Evolutionary conservation across 2,888 invertebrate species (phyloP), one percentile per base, ranked within the genome.

Genomic region (Polymixis lichenea): DNA sequence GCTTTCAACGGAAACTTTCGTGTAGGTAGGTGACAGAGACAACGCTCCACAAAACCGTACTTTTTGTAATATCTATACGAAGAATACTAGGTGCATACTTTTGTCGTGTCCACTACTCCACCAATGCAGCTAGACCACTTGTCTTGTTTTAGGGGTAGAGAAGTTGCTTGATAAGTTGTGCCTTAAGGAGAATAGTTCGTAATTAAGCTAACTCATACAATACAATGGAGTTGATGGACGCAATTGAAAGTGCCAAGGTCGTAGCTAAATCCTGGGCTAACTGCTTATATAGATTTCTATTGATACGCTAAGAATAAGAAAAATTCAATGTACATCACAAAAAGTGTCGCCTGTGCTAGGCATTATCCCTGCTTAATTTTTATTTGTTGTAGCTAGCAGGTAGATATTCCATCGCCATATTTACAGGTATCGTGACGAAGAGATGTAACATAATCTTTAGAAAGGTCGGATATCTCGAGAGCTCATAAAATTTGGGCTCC

Each of bases 381-480:
- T 69, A 51, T 77, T 56, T 19, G 6, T 22, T 43, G n/a, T 28
- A 60, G 22, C 43, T 22, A 70, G 62, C 17, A 77, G 56, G 75
- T 70, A 46, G 28, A 22, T 58, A 56, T 25, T 80, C 32, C 62
- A 19, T 55, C 22, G 56, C 69, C 46, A 65, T 66, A n/a, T 65
- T 69, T 60, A 43, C 78, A 74, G 68, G 78, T 82, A 46, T 61
- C 43, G 55, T 49, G 67, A 32, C 60, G 66, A 60, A 66, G 51
- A 7, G 28, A 64, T 71, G 71, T 74, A 82, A 82, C 64, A 71
- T 78, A 74, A 82, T 78, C 71, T 82, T 68, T 61, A 66, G 38
- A 82, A 66, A 78, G 83, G 78, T 82, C 69, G 60, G 61, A 78
- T 78, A 58, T 83, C 53, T 78, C 64, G 17, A 82, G 71, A 72